Percentiles rank a stretch among this genome's conserved stretches.
phyloP scores from a whole-genome alignment of 2,113 vertebrate genomes.

The Procavia capensis region DNA sequence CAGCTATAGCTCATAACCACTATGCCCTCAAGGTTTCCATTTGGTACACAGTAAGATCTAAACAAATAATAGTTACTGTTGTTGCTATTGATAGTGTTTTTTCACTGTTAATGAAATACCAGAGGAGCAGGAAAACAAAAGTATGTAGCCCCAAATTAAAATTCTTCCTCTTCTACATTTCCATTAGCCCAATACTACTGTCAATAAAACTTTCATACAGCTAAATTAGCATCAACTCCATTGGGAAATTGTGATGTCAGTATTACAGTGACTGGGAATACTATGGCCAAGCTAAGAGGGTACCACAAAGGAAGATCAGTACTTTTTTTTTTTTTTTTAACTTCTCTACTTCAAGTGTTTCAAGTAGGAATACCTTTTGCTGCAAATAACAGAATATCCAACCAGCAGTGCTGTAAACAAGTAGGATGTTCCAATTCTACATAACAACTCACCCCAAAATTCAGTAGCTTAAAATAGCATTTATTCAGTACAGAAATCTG shows the following conservation, averaged over 20 bases:
- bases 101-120: conserved; percentile 30
- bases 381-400: conserved; percentile 44
- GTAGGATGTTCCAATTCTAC: neutral
- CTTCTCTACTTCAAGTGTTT: conserved; percentile 1
- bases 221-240: neutral
- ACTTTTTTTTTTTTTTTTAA: neutral
- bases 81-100: neutral
- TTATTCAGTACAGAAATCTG: neutral
- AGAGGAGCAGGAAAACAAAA: neutral
- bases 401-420: neutral
- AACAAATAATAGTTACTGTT: neutral
- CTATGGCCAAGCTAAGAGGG: neutral
- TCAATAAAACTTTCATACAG: conserved; percentile 32
- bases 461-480: conserved; percentile 17
- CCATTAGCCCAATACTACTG: neutral
- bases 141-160: neutral
- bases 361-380: neutral
- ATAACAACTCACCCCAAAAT: neutral
- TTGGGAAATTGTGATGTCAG: neutral
- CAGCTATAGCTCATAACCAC: too few relatives aligned
- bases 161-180: neutral
- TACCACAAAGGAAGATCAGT: neutral
- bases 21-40: neutral
- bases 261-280: neutral
- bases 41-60: neutral